Base-by-base conservation (phyloP, 2,113 vertebrate genomes). In the Scytalopus superciliaris region DNA sequence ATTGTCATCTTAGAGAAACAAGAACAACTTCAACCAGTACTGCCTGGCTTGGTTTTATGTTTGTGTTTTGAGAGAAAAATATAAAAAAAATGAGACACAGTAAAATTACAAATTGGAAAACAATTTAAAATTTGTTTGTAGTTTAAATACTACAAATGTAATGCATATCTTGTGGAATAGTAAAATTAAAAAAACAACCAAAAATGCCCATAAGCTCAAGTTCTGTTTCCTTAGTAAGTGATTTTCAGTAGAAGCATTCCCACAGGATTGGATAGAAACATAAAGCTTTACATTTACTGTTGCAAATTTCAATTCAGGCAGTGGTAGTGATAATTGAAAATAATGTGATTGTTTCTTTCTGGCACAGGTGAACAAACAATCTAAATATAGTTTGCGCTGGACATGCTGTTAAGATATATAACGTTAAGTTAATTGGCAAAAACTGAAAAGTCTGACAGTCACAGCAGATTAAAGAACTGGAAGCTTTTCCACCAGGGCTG, bases 291-390 rank as follows among this genome's bases (percentile, higher is more conserved):
- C 35, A 25, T 57, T 87, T 88, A 70, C 68, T 74, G 27, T 50
- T 84, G 35, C 75, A 84, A 74, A 88, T 89, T 89, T 59, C 57
- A 87, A 67, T 83, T 76, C 68, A 86, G 55, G 39, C 68, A 76
- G 8, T 39, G 63, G 55, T 67, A 22, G 33, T 42, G 18, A 44
- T 89, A 75, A 91, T 27, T 82, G 69, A 77, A 90, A 94, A 57
- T 64, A 91, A 83, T 28, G 11, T 50, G 60, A 85, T 69, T 90
- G 35, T 83, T 88, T 42, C 79, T 87, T 94, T 86, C 64, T 92
- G 79, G 42, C 75, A 63, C 42, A 75, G 60, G 35, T 67, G 22
- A 87, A 45, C 62, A 90, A 89, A 76, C 50, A 57, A 12, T 74
- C 63, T 87, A 85, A 74, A 66, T 77, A 47, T 30, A 67, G 45